Percentiles rank a stretch among this genome's conserved stretches.
phyloP scores from a whole-genome alignment of 2,888 invertebrate genomes.

The Pelosia muscerda region DNA sequence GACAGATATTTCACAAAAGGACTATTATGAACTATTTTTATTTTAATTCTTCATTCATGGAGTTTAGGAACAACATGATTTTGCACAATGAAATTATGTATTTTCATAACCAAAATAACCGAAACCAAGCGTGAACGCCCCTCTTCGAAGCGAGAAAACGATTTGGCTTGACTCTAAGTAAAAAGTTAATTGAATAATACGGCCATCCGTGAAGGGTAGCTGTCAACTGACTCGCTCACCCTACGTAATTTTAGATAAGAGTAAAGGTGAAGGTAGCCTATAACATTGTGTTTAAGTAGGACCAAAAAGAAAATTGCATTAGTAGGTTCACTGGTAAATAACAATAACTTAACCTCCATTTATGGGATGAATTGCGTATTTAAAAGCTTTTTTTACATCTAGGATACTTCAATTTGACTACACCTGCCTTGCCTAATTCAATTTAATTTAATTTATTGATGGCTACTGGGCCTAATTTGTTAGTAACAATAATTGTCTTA shows the following conservation, averaged over 20 bases:
- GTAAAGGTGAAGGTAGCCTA: neutral
- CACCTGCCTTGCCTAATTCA: no score
- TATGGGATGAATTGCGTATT: no score
- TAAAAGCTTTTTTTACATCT: no score
- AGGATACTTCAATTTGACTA: no score
- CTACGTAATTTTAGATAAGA: constrained; percentile 12
- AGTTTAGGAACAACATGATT: no score
- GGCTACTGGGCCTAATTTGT: no score
- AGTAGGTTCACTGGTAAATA: neutral
- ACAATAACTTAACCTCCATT: neutral
- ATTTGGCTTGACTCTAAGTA: constrained; percentile 19
- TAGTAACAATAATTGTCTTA: no score
- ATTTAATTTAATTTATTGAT: no score
- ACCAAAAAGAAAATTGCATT: neutral
- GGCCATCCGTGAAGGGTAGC: constrained; percentile 31
- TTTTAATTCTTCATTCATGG: no score
- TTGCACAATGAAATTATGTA: no score
- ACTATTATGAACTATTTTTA: no score
- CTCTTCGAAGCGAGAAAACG: constrained; percentile 15
- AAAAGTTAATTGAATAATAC: constrained; percentile 43
- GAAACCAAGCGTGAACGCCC: constrained; percentile 11
- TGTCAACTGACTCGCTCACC: constrained; percentile 5
- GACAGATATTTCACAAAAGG: no score
- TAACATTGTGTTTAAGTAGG: neutral
- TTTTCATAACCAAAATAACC: constrained; percentile 6